phyloP scores from a whole-genome alignment of 2,888 invertebrate species.

The Amphiduros pacificus region DNA sequence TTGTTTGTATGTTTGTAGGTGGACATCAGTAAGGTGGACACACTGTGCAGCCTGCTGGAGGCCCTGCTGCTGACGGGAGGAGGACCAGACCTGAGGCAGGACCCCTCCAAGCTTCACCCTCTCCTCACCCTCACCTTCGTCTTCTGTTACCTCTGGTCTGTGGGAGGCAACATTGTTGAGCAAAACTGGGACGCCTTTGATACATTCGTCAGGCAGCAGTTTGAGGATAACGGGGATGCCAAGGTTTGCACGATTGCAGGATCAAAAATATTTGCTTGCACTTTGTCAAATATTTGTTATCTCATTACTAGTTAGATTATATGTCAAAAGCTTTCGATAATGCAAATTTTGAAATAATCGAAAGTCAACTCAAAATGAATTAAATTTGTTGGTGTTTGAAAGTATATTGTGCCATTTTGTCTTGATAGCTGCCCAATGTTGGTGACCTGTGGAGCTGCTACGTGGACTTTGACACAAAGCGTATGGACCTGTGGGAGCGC shows the following conservation, averaged over 20 bases:
- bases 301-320: no score
- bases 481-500: constrained; percentile 77
- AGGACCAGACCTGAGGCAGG: constrained; percentile 68
- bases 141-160: constrained; percentile 81
- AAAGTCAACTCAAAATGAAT: no score
- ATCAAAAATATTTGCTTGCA: no score
- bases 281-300: no score
- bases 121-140: constrained; percentile 78
- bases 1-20: constrained; percentile 64
- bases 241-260: no score
- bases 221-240: constrained; percentile 72
- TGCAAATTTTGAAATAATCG: no score
- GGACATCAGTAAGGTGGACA: constrained; percentile 78
- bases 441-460: constrained; percentile 77
- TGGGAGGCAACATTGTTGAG: constrained; percentile 83
- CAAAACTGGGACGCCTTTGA: constrained; percentile 73
- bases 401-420: no score
- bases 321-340: no score
- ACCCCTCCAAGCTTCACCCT: constrained; percentile 64
- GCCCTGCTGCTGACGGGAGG: constrained; percentile 71
- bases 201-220: constrained; percentile 69
- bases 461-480: constrained; percentile 72
- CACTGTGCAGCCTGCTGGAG: constrained; percentile 75
- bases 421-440: constrained; percentile 69
- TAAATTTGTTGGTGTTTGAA: no score